A percentile compares a stretch with the other conserved stretches of the same genome.
These are phyloP conservation scores for Andrena flavipes DNA, from an alignment of 2,888 invertebrate species.

Conservation along the genomic window DNA sequence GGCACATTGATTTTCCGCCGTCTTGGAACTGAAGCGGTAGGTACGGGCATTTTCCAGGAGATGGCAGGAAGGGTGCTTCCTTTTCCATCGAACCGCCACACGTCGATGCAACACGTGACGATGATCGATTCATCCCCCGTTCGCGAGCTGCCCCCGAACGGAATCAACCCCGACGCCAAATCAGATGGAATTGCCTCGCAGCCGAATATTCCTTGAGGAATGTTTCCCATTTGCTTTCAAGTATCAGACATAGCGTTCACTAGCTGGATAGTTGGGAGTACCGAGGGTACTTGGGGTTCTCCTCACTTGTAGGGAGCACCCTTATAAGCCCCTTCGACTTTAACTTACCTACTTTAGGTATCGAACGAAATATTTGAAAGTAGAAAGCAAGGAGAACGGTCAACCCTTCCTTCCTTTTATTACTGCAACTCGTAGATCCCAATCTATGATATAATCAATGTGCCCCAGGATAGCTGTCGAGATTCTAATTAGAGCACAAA, in stretches of 20 bases:
- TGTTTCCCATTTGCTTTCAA: not conserved
- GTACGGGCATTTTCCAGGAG: conserved; percentile 64
- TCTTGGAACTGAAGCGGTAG: conserved; percentile 58
- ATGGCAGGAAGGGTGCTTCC: conserved; percentile 66
- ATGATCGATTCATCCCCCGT: conserved; percentile 8
- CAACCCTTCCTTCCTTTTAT: not conserved
- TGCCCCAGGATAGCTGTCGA: not conserved
- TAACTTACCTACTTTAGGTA: not conserved
- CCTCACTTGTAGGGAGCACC: too few relatives aligned
- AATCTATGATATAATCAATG: not conserved
- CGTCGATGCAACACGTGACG: conserved; percentile 40
- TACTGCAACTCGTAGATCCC: not conserved
- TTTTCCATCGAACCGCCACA: not conserved
- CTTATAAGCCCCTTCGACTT: too few relatives aligned
- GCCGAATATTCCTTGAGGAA: not conserved
- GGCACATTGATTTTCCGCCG: conserved; percentile 71
- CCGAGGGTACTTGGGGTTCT: too few relatives aligned
- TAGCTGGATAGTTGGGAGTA: too few relatives aligned
- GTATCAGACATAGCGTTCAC: too few relatives aligned
- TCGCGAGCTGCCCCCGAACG: not conserved
- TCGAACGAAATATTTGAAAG: not conserved
- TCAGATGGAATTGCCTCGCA: not conserved
- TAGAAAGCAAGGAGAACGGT: not conserved
- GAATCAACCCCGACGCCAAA: not conserved
- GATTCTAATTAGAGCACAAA: not conserved